Evolutionary conservation across 2,888 invertebrate genomes (phyloP).

Genomic region (Temnothorax rugatulus): DNA sequence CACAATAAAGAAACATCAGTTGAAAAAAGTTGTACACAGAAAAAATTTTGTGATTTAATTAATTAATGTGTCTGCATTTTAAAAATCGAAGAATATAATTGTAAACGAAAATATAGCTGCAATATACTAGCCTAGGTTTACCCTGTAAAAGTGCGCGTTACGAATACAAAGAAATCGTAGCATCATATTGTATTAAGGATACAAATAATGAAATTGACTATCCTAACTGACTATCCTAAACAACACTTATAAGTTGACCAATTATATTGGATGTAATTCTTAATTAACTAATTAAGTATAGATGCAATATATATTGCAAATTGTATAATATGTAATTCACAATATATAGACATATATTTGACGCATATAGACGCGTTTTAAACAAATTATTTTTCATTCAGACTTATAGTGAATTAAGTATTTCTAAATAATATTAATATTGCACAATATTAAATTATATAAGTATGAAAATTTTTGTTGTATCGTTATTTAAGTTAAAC

Average conservation of each 20-base stretch:
- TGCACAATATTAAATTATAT: neutral
- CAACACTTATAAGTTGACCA: slow-evolving; percentile 8
- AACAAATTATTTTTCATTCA: neutral
- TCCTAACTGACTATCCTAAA: neutral
- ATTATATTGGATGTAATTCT: neutral
- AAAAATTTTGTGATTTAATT: neutral
- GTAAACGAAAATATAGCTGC: neutral
- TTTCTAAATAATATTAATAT: neutral
- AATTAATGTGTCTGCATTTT: neutral
- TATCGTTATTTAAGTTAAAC: neutral
- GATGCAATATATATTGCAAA: slow-evolving; percentile 6
- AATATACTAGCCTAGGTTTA: neutral
- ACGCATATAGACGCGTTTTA: neutral
- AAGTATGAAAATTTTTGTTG: slow-evolving; percentile 5
- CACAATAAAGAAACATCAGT: slow-evolving; percentile 7
- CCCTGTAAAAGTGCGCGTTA: neutral
- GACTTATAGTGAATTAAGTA: slow-evolving; percentile 10
- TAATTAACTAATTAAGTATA: slow-evolving; percentile 41
- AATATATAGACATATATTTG: neutral
- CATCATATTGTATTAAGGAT: neutral
- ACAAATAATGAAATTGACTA: slow-evolving; percentile 2
- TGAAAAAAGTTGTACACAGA: neutral
- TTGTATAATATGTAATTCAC: neutral
- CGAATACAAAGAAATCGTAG: neutral
- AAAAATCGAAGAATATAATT: neutral